Percentiles rank a stretch among this genome's conserved stretches.
Evolutionary conservation across 2,888 invertebrate species (phyloP).

Genomic region (Trimorus sp.): DNA sequence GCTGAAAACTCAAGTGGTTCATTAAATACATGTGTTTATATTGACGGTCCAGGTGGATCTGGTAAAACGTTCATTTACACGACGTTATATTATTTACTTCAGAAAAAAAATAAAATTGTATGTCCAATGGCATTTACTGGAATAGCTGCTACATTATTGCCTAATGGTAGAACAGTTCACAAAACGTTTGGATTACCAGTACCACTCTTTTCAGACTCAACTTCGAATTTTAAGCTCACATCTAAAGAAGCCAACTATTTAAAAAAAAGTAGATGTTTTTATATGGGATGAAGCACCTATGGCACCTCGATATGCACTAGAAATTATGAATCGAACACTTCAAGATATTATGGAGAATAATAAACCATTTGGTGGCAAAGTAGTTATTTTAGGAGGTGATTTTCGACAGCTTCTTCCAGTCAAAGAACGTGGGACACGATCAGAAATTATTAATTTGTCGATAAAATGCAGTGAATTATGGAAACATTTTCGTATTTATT

Average conservation of each 20-base stretch:
- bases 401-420: conserved; percentile 15
- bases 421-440: not conserved
- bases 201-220: conserved; percentile 41
- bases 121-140: conserved; percentile 58
- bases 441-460: conserved; percentile 10
- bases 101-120: conserved; percentile 46
- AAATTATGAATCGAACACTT: conserved; percentile 64
- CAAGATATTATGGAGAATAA: conserved; percentile 65
- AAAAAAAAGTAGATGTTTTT: conserved; percentile 22
- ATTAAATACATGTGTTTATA: not conserved
- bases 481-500: conserved; percentile 60
- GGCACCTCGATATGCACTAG: conserved; percentile 64
- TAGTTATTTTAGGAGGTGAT: conserved; percentile 9
- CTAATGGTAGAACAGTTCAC: conserved; percentile 16
- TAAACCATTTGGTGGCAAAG: conserved; percentile 9
- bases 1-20: not conserved
- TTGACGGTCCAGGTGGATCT: conserved; percentile 19
- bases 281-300: conserved; percentile 45
- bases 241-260: conserved; percentile 30
- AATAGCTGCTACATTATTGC: conserved; percentile 50
- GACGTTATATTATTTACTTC: conserved; percentile 58
- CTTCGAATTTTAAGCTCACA: conserved; percentile 34
- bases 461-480: conserved; percentile 54
- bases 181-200: conserved; percentile 67
- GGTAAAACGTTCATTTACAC: conserved; percentile 6